Percentiles rank a stretch among this genome's conserved stretches.
phyloP scores from a whole-genome alignment of 2,888 invertebrate species.

The Limnephilus rhombicus region DNA sequence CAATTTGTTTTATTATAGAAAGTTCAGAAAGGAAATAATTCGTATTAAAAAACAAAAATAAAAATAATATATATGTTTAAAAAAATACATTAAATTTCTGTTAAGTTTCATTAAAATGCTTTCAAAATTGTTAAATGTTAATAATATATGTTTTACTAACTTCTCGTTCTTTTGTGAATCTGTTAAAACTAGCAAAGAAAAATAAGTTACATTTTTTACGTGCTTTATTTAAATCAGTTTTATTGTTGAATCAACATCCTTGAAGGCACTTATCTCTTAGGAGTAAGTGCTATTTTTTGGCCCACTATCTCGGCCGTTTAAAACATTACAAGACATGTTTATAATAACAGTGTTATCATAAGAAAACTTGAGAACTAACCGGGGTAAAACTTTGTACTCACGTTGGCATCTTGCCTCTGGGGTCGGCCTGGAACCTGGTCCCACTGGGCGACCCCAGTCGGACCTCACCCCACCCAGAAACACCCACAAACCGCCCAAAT shows the following conservation, averaged over 20 bases:
- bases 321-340: conserved; percentile 26
- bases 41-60: too few species aligned
- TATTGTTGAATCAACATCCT: not conserved
- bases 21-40: too few species aligned
- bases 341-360: conserved; percentile 46
- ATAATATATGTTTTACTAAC: not conserved
- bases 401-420: conserved; percentile 55
- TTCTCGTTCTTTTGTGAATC: not conserved
- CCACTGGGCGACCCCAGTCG: not conserved
- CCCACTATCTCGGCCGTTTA: conserved; percentile 17
- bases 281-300: not conserved
- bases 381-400: conserved; percentile 46
- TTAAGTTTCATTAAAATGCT: not conserved
- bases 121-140: not conserved
- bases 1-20: too few species aligned
- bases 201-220: not conserved
- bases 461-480: not conserved
- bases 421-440: conserved; percentile 28
- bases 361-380: conserved; percentile 38
- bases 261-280: not conserved
- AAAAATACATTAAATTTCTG: not conserved
- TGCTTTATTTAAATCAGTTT: not conserved
- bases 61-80: too few species aligned
- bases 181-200: not conserved
- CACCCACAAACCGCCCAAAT: not conserved